Base-by-base conservation (phyloP, 1,140 invertebrate genomes). In the Colletes gigas region DNA sequence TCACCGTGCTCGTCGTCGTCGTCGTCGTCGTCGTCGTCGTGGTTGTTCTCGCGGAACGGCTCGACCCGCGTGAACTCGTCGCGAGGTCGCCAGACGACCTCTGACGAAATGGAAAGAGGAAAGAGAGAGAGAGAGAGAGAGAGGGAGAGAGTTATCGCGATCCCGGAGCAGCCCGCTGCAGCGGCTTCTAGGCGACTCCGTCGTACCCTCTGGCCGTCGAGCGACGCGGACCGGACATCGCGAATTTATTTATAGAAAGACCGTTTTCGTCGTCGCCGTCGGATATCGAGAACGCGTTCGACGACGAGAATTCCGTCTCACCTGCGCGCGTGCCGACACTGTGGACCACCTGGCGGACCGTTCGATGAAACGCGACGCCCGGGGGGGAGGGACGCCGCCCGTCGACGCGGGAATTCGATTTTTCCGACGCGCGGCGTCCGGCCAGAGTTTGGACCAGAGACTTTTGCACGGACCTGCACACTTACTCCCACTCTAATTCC, bases 201-300 rank as follows among this genome's bases (percentile, higher is more conserved):
- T 8, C 44, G 70, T 75, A 71, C 57, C 71, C 76, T 78, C 72
- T 30, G 65, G 63, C 52, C 41, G 59, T 17, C 57, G 50, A 57
- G 67, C 67, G 54, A 70, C 6, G 44, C 54, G 60, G 59, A 72
- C 47, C 67, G 80, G 66, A 86, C 73, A 78, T 78, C 44, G 47
- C 0, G 55, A 86, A 12, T 50, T 83, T 87, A 87, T 87, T 87
- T 87, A 83, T 87, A 87, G 85, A 73, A 3, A 50, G n/a, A 52
- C 17, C 60, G 60, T 63, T 30, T 54, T 30, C 30, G 30, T 30
- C 30, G 30, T 30, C 68, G 67, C 44, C n/a, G 39, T 21, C 30
- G 4, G 54, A 55, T 47, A 41, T 57, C 55, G 78, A 85, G 66
- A 21, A 57, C 60, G 50, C 41, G 55, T 59, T 39, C 21, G 14